phyloP scores from a whole-genome alignment of 2,888 invertebrate genomes.

The Anaspis maculata region DNA sequence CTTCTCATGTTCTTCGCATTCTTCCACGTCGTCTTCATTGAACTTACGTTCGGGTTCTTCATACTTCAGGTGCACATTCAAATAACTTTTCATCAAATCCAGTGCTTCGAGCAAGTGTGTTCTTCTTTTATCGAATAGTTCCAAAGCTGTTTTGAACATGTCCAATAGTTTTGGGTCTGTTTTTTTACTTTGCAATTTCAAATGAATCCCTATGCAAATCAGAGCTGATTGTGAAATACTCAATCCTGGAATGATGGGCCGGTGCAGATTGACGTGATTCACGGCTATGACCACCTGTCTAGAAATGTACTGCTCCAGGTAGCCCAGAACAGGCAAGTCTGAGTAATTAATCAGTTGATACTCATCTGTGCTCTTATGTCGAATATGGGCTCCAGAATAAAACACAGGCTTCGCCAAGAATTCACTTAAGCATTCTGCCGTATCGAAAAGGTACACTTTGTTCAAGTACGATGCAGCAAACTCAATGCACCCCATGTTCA shows the following conservation, averaged over 20 bases:
- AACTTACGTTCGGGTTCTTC: slow-evolving; percentile 22
- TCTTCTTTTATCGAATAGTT: slow-evolving; percentile 36
- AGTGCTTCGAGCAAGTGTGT: slow-evolving; percentile 35
- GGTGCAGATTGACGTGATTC: slow-evolving; percentile 43
- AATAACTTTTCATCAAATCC: slow-evolving; percentile 39
- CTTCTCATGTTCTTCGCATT: no score
- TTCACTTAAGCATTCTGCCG: slow-evolving; percentile 42
- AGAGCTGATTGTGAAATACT: slow-evolving; percentile 45
- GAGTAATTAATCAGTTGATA: slow-evolving; percentile 41
- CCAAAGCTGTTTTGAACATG: slow-evolving; percentile 40
- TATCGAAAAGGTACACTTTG: slow-evolving; percentile 51
- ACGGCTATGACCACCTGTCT: slow-evolving; percentile 48
- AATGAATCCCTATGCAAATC: slow-evolving; percentile 48
- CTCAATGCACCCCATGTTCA: slow-evolving; percentile 42
- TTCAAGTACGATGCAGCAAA: slow-evolving; percentile 46
- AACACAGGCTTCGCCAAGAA: slow-evolving; percentile 47
- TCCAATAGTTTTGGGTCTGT: slow-evolving; percentile 28
- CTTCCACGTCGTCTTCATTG: no score
- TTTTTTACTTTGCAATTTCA: slow-evolving; percentile 48
- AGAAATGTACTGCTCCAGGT: slow-evolving; percentile 53
- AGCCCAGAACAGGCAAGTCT: slow-evolving; percentile 50
- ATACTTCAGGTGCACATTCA: slow-evolving; percentile 51
- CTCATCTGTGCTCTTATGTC: slow-evolving; percentile 28
- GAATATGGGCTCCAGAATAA: slow-evolving; percentile 44
- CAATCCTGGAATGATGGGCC: slow-evolving; percentile 56